A percentile compares a stretch with the other conserved stretches of the same genome.
These are phyloP conservation scores for Bufotes viridis DNA, from an alignment of 2,797 vertebrate species.

Conservation along the genomic window DNA sequence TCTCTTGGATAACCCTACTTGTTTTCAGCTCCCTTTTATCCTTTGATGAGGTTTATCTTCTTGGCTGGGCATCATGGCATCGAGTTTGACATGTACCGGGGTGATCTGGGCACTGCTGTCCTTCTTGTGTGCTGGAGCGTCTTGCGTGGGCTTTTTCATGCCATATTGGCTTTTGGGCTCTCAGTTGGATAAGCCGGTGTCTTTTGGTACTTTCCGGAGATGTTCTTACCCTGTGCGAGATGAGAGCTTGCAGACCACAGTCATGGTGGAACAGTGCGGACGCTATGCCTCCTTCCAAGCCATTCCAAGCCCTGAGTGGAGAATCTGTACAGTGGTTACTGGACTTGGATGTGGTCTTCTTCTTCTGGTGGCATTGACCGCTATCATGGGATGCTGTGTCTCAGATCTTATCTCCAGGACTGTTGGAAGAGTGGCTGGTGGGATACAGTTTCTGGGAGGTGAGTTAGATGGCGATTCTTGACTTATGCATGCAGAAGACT, in stretches of 20 bases:
- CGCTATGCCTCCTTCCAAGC: conserved; percentile 94
- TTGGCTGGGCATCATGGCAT: conserved; percentile 78
- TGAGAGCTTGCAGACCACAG: conserved; percentile 86
- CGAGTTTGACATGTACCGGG: conserved; percentile 89
- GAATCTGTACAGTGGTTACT: conserved; percentile 93
- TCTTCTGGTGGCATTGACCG: conserved; percentile 92
- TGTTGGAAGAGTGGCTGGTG: conserved; percentile 92
- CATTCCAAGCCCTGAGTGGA: conserved; percentile 94
- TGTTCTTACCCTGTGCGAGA: conserved; percentile 95
- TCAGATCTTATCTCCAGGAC: conserved; percentile 96
- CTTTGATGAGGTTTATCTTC: conserved; percentile 54
- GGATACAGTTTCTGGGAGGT: conserved; percentile 97
- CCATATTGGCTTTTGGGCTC: conserved; percentile 96
- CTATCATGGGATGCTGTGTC: conserved; percentile 95
- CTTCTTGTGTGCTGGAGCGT: conserved; percentile 88
- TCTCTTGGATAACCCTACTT: conserved; percentile 33
- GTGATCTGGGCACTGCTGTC: conserved; percentile 91
- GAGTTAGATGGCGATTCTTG: conserved; percentile 68
- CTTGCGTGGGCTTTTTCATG: conserved; percentile 98
- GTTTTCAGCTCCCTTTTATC: conserved; percentile 26
- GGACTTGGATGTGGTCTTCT: conserved; percentile 95
- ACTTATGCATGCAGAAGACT: background rate
- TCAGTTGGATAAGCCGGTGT: conserved; percentile 93
- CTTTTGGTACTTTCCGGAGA: conserved; percentile 94
- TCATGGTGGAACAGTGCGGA: conserved; percentile 98